Conservation (phyloP, 1,140 invertebrate species). For the Leptinotarsa texana region DNA sequence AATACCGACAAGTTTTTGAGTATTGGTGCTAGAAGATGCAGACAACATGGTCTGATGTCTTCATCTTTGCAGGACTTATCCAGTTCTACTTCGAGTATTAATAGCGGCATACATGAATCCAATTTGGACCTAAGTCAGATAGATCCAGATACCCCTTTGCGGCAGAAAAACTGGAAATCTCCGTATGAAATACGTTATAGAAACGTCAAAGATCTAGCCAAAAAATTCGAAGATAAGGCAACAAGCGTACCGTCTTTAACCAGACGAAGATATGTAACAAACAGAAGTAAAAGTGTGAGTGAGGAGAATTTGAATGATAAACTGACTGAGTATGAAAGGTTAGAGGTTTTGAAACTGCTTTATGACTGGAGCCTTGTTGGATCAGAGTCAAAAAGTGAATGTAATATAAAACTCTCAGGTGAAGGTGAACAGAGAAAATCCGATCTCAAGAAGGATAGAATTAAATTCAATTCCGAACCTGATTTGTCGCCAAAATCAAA, state of each 20-base stretch:
- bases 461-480: slow-evolving; percentile 48
- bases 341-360: slow-evolving; percentile 60
- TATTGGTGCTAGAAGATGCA: slow-evolving; percentile 40
- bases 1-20: slow-evolving; percentile 47
- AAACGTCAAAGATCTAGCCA: slow-evolving; percentile 61
- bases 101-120: slow-evolving; percentile 50
- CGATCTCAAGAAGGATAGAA: slow-evolving; percentile 29
- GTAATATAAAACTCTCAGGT: slow-evolving; percentile 39
- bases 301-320: slow-evolving; percentile 49
- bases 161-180: slow-evolving; percentile 60
- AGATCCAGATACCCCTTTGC: slow-evolving; percentile 49
- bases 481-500: slow-evolving; percentile 46
- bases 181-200: slow-evolving; percentile 61
- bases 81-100: slow-evolving; percentile 54
- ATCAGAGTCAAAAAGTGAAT: slow-evolving; percentile 53
- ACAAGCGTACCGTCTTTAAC: slow-evolving; percentile 46
- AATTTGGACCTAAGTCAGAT: slow-evolving; percentile 52
- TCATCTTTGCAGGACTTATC: slow-evolving; percentile 52
- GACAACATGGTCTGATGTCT: slow-evolving; percentile 42
- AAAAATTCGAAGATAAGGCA: slow-evolving; percentile 59
- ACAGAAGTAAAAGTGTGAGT: slow-evolving; percentile 47
- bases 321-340: slow-evolving; percentile 58
- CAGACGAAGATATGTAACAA: slow-evolving; percentile 35
- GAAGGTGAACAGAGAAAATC: slow-evolving; percentile 34
- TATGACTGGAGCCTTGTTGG: slow-evolving; percentile 60